A percentile compares a stretch with the other conserved stretches of the same genome.
Conservation (phyloP, 2,888 invertebrate species). For the Rhamnusium bicolor region DNA sequence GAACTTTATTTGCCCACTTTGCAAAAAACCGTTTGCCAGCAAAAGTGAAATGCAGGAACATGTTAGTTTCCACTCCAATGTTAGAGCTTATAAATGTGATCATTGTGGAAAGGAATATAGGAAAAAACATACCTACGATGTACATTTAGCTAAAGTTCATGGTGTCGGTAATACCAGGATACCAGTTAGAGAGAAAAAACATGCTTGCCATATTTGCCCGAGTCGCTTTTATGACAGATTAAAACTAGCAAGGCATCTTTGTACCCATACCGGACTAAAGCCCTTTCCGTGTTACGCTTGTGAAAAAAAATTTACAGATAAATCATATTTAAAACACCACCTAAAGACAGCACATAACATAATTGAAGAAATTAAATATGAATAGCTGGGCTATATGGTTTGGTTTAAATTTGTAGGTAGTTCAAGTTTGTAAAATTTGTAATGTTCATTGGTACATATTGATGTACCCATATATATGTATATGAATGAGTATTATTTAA, state of each 20-base stretch:
- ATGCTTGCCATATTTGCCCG: slow-evolving; percentile 61
- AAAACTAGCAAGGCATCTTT: slow-evolving; percentile 61
- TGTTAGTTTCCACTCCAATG: slow-evolving; percentile 57
- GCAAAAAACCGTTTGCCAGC: slow-evolving; percentile 58
- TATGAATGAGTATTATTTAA: not conserved
- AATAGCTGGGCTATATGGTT: not conserved
- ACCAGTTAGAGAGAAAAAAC: slow-evolving; percentile 64
- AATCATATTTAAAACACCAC: slow-evolving; percentile 61
- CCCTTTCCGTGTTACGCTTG: slow-evolving; percentile 59
- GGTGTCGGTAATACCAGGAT: slow-evolving; percentile 66
- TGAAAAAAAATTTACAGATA: slow-evolving; percentile 61
- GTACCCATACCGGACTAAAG: slow-evolving; percentile 60
- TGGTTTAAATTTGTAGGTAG: too few species aligned
- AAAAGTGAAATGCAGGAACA: slow-evolving; percentile 59
- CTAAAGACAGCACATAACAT: slow-evolving; percentile 51
- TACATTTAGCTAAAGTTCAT: slow-evolving; percentile 73
- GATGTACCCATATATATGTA: not conserved
- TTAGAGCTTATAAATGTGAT: slow-evolving; percentile 65
- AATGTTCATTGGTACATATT: not conserved
- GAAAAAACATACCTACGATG: slow-evolving; percentile 67
- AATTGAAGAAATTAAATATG: slow-evolving; percentile 28
- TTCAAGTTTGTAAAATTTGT: too few species aligned
- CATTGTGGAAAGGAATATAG: slow-evolving; percentile 73
- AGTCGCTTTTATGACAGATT: slow-evolving; percentile 67
- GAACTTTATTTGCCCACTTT: slow-evolving; percentile 57